These are phyloP conservation scores for Myotis davidii DNA, from an alignment of 2,113 vertebrate species.

Conservation along the genomic window DNA sequence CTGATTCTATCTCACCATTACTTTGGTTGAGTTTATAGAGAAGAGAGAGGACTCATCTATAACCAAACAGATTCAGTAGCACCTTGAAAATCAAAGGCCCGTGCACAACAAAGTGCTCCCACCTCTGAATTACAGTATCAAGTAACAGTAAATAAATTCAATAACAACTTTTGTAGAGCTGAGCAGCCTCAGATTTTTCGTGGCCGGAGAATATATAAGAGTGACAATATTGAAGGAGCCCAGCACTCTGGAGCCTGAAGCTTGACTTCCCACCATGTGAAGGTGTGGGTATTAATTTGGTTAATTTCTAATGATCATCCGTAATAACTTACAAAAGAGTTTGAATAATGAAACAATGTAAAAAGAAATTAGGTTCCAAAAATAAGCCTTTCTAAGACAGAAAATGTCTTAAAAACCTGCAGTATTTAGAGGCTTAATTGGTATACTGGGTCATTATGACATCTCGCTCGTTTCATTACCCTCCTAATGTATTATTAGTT, in stretches of 20 bases:
- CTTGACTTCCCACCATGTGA: not conserved
- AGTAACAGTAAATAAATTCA: constrained; percentile 8
- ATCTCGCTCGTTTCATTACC: constrained; percentile 85
- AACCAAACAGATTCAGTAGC: not conserved
- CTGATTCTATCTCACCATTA: constrained; percentile 68
- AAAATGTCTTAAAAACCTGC: constrained; percentile 82
- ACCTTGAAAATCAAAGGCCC: constrained; percentile 41
- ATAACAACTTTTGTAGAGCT: not conserved
- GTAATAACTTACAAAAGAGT: constrained; percentile 71
- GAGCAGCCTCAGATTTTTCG: not conserved
- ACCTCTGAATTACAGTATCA: not conserved
- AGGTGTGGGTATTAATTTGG: constrained; percentile 75
- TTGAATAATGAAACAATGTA: constrained; percentile 80
- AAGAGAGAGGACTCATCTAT: constrained; percentile 30
- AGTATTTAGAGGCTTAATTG: constrained; percentile 89
- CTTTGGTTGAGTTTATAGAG: constrained; percentile 63
- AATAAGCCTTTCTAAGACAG: constrained; percentile 83
- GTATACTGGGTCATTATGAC: constrained; percentile 86
- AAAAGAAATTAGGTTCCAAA: constrained; percentile 80
- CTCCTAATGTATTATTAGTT: constrained; percentile 84
- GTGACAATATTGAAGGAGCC: not conserved
- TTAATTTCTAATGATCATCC: constrained; percentile 75
- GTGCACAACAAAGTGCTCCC: not conserved
- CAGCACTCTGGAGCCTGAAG: not conserved
- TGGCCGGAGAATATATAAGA: not conserved